These are phyloP conservation scores for Andricus curvator DNA, from an alignment of 2,888 invertebrate species.

Conservation along the genomic window DNA sequence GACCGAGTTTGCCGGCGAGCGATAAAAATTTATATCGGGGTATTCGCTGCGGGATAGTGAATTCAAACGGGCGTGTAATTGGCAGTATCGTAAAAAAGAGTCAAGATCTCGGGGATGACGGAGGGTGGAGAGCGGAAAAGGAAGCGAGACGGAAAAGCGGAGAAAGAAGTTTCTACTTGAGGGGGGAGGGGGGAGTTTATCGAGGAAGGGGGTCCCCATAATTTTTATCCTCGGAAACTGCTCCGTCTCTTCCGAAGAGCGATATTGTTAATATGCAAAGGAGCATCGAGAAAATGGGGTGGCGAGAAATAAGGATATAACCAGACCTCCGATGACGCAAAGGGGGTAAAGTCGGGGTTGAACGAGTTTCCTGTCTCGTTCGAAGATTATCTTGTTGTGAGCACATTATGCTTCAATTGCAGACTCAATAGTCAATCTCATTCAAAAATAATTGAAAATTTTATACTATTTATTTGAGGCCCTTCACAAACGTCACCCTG, in stretches of 20 bases:
- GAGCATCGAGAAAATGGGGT: slow-evolving; percentile 77
- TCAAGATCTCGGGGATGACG: slow-evolving; percentile 60
- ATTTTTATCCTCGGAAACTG: slow-evolving; percentile 72
- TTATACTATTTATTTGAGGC: neutral
- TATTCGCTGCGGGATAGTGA: slow-evolving; percentile 73
- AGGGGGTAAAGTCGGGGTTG: slow-evolving; percentile 47
- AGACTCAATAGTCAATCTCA: slow-evolving; percentile 3
- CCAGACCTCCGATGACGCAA: slow-evolving; percentile 55
- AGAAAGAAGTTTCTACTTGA: slow-evolving; percentile 40
- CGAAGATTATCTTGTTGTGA: slow-evolving; percentile 69
- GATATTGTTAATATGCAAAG: slow-evolving; percentile 79
- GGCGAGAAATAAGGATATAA: slow-evolving; percentile 72
- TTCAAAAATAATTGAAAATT: neutral
- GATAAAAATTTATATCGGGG: slow-evolving; percentile 73
- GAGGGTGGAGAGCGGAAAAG: slow-evolving; percentile 56
- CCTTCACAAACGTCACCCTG: no score
- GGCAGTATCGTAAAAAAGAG: slow-evolving; percentile 78
- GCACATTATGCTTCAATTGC: slow-evolving; percentile 60
- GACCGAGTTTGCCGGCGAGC: slow-evolving; percentile 41
- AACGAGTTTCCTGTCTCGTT: slow-evolving; percentile 50
- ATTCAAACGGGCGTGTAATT: slow-evolving; percentile 78
- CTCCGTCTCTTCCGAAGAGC: slow-evolving; percentile 69
- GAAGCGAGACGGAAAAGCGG: slow-evolving; percentile 61
- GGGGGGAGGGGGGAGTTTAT: slow-evolving; percentile 45
- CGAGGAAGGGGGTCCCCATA: slow-evolving; percentile 65